Evolutionary conservation across 2,113 vertebrate species (phyloP).

Genomic region (Triplophysa dalaica): DNA sequence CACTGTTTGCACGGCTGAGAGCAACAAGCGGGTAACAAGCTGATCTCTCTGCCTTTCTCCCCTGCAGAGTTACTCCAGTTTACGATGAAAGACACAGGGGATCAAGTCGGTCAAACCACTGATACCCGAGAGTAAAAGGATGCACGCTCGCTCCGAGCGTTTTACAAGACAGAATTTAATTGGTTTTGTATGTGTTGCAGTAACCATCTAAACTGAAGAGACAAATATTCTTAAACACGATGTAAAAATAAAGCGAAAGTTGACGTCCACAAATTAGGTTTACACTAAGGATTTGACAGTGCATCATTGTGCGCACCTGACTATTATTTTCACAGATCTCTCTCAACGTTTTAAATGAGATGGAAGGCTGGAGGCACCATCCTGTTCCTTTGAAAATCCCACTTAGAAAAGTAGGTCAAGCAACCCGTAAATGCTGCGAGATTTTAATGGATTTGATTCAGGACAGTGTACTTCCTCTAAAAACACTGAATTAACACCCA

Average conservation of each 20-base stretch:
- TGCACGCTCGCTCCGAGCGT: background rate
- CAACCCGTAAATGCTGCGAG: constrained; percentile 23
- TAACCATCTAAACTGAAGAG: background rate
- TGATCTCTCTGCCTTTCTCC: constrained; percentile 29
- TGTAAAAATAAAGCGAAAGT: background rate
- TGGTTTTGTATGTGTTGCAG: background rate
- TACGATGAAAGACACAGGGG: constrained; percentile 73
- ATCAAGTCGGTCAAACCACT: constrained; percentile 49
- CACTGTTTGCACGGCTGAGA: constrained; percentile 71
- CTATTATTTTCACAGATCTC: constrained; percentile 1
- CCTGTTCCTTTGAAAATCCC: constrained; percentile 35
- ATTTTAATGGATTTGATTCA: constrained; percentile 21
- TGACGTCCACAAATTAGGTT: background rate
- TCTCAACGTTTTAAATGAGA: constrained; percentile 16
- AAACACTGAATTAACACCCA: constrained; percentile 25
- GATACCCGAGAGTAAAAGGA: constrained; percentile 45
- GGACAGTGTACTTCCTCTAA: background rate
- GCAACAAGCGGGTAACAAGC: constrained; percentile 57
- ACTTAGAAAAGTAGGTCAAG: constrained; percentile 41
- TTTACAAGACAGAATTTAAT: background rate
- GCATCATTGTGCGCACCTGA: background rate
- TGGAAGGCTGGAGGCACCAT: constrained; percentile 18
- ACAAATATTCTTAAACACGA: background rate
- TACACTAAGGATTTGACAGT: constrained; percentile 1
- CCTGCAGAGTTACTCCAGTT: constrained; percentile 62